phyloP scores from a whole-genome alignment of 2,113 vertebrate genomes.

The Cygnus atratus region DNA sequence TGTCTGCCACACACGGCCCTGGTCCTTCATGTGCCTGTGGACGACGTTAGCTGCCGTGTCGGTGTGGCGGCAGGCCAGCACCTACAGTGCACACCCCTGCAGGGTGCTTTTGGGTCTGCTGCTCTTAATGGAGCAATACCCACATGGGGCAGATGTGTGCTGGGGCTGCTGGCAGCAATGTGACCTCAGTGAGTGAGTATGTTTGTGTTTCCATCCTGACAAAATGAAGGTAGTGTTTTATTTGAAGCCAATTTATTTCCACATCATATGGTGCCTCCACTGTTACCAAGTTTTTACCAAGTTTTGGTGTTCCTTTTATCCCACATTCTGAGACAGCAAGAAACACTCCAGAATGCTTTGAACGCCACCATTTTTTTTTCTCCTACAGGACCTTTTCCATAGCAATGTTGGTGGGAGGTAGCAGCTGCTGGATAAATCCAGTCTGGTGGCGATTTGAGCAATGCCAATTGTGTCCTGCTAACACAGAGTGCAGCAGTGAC shows the following conservation, averaged over 20 bases:
- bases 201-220: neutral
- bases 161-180: neutral
- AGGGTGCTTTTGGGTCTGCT: neutral
- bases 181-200: neutral
- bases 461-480: neutral
- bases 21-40: neutral
- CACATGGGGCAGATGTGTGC: accelerated
- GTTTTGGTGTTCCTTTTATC: neutral
- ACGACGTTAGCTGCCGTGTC: neutral
- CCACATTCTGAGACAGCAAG: neutral
- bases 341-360: neutral
- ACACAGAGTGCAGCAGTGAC: neutral
- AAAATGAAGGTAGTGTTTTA: neutral
- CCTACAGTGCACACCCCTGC: accelerated
- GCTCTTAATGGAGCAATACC: neutral
- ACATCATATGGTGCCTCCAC: neutral
- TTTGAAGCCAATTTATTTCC: neutral
- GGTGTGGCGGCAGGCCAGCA: neutral
- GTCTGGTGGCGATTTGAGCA: neutral
- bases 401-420: neutral
- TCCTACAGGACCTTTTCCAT: neutral
- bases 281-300: neutral
- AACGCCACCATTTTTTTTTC: neutral
- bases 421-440: neutral
- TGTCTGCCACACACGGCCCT: neutral